Evolutionary conservation across 2,888 invertebrate genomes (phyloP).

Genomic region (Miltochrista miniata): DNA sequence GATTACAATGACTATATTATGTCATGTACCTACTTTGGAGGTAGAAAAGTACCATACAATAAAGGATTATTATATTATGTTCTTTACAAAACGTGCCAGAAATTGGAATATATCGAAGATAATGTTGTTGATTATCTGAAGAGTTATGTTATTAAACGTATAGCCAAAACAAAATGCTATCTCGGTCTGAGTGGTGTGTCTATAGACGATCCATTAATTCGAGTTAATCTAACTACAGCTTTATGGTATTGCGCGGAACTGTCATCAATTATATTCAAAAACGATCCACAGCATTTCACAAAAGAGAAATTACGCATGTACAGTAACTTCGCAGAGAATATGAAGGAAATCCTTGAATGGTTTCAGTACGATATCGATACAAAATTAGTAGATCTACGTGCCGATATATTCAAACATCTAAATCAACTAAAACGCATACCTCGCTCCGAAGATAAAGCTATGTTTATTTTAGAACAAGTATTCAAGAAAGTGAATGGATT

Average conservation of each 20-base stretch:
- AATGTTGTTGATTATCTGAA: constrained; percentile 4
- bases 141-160: constrained; percentile 3
- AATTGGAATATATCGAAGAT: constrained; percentile 3
- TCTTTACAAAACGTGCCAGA: constrained; percentile 3
- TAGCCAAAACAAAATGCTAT: constrained; percentile 2
- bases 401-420: constrained; percentile 1
- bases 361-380: neutral
- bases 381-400: neutral
- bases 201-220: constrained; percentile 3
- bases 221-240: constrained; percentile 1
- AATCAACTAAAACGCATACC: neutral
- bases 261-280: constrained; percentile 1
- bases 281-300: neutral
- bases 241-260: constrained; percentile 7
- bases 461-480: neutral
- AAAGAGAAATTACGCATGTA: constrained; percentile 6
- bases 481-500: constrained; percentile 1
- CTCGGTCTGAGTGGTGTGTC: neutral
- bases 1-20: constrained; percentile 7
- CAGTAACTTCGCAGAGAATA: neutral
- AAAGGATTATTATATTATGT: constrained; percentile 6
- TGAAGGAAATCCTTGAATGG: constrained; percentile 3
- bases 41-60: neutral
- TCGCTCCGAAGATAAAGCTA: neutral
- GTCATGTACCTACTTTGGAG: constrained; percentile 2